These are phyloP conservation scores for Ectemnius lituratus DNA, from an alignment of 2,888 invertebrate genomes.

Conservation along the genomic window DNA sequence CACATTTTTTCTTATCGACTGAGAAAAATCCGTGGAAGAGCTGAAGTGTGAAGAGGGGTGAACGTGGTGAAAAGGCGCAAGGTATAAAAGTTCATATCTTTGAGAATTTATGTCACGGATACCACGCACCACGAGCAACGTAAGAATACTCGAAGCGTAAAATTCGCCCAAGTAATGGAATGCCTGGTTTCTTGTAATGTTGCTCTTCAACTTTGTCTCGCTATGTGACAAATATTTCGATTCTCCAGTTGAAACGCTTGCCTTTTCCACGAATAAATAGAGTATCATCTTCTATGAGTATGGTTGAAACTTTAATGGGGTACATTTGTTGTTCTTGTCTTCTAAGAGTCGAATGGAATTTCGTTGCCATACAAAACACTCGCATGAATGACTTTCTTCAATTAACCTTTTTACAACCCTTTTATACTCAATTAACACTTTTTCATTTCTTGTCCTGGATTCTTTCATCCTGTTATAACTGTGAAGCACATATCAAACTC, in stretches of 20 bases:
- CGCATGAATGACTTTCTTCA: too few species aligned
- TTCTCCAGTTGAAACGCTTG: neutral
- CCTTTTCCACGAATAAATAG: neutral
- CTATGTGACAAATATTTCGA: constrained; percentile 1
- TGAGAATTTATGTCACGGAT: constrained; percentile 7
- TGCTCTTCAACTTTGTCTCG: neutral
- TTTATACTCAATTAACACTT: too few species aligned
- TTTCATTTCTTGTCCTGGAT: too few species aligned
- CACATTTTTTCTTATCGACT: neutral
- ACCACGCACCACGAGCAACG: neutral
- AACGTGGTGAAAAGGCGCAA: neutral
- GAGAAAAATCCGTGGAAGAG: neutral
- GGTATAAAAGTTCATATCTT: constrained; percentile 15
- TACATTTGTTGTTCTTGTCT: too few species aligned
- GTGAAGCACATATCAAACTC: too few species aligned
- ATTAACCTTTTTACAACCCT: too few species aligned
- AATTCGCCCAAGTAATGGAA: constrained; percentile 11
- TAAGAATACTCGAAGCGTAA: constrained; percentile 12
- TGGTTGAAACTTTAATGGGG: too few species aligned
- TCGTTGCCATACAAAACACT: too few species aligned
- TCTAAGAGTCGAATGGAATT: too few species aligned
- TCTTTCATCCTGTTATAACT: too few species aligned
- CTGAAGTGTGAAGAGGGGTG: neutral
- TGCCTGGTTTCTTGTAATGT: neutral
- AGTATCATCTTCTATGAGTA: too few species aligned